These are phyloP conservation scores for Pogoniulus pusillus DNA, from an alignment of 2,797 vertebrate species.

Conservation along the genomic window DNA sequence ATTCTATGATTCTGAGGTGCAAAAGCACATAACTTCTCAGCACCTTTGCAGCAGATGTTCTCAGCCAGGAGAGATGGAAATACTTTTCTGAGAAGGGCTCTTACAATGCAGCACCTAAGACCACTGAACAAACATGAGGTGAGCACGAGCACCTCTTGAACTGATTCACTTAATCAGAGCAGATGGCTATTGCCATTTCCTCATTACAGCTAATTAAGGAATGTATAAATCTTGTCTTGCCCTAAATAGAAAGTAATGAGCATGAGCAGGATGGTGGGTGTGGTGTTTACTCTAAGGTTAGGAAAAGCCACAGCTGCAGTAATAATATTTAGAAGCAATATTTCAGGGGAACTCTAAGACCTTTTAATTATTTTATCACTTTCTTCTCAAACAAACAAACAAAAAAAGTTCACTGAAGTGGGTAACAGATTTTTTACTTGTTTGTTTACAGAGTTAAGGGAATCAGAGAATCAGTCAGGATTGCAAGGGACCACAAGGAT, in stretches of 20 bases:
- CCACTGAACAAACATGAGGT: not conserved
- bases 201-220: conserved; percentile 36
- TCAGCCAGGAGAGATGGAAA: not conserved
- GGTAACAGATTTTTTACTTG: not conserved
- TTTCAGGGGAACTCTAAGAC: not conserved
- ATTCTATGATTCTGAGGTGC: not conserved
- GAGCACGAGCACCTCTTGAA: not conserved
- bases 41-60: not conserved
- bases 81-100: not conserved
- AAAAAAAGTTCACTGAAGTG: accelerated
- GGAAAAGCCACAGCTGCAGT: not conserved
- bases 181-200: conserved; percentile 28
- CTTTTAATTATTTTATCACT: not conserved
- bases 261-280: not conserved
- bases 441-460: not conserved
- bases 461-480: no score
- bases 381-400: not conserved
- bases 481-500: no score
- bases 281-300: not conserved
- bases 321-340: not conserved
- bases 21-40: accelerated
- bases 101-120: not conserved
- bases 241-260: not conserved
- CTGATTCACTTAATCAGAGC: conserved; percentile 5
- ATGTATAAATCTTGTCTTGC: not conserved